phyloP scores from a whole-genome alignment of 2,888 invertebrate species.

The Oscheius sp. region DNA sequence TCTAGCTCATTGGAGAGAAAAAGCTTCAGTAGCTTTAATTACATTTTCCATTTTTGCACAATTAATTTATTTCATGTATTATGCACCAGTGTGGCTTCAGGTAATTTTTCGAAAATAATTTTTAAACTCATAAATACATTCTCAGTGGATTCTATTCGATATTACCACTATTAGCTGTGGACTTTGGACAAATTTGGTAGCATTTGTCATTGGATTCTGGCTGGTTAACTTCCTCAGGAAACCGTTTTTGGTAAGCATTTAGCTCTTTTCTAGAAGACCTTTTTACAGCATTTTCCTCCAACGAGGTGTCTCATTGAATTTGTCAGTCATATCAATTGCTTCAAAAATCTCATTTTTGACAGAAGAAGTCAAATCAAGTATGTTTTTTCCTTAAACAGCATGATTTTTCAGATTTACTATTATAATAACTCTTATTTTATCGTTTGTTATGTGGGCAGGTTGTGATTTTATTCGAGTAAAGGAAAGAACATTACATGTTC shows the following conservation, averaged over 20 bases:
- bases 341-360: conserved; percentile 41
- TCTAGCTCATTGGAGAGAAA: background rate
- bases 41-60: conserved; percentile 44
- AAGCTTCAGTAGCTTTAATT: conserved; percentile 32
- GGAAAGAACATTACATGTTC: conserved; percentile 37
- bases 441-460: conserved; percentile 39
- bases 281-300: conserved; percentile 34
- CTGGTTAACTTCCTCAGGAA: conserved; percentile 39
- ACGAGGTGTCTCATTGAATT: conserved; percentile 31
- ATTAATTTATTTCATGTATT: conserved; percentile 54
- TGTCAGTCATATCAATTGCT: conserved; percentile 32
- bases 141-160: conserved; percentile 48
- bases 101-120: conserved; percentile 25
- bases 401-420: conserved; percentile 35
- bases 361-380: conserved; percentile 46
- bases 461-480: conserved; percentile 51
- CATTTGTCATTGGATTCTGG: conserved; percentile 51
- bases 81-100: conserved; percentile 44
- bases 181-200: conserved; percentile 57
- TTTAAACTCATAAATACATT: background rate
- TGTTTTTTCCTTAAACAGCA: background rate
- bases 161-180: conserved; percentile 45
- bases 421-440: conserved; percentile 35
- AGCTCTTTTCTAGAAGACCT: background rate
- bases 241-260: conserved; percentile 11